Conservation (phyloP, 2,888 invertebrate genomes). For the Drosophila tanythrix region DNA sequence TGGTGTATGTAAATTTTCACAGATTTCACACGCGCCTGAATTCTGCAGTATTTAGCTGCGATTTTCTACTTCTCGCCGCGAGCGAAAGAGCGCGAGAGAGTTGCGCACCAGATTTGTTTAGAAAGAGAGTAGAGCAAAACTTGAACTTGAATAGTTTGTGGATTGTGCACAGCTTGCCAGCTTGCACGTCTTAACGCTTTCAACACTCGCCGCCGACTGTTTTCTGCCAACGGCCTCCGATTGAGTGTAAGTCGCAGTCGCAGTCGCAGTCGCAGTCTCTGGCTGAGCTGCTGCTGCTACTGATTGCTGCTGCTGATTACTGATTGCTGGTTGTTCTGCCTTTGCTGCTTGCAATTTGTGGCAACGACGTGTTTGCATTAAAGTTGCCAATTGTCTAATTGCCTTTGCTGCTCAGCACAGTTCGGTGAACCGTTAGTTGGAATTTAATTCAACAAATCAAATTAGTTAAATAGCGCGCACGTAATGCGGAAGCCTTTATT, state of each 20-base stretch:
- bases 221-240: conserved; percentile 34
- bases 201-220: conserved; percentile 82
- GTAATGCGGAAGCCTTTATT: conserved; percentile 61
- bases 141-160: conserved; percentile 12
- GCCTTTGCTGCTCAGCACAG: conserved; percentile 46
- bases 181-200: conserved; percentile 77
- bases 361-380: conserved; percentile 64
- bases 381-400: conserved; percentile 64
- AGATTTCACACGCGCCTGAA: conserved; percentile 71
- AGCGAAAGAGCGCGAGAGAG: not conserved
- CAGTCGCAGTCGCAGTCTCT: conserved; percentile 2
- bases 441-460: conserved; percentile 39
- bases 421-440: conserved; percentile 66
- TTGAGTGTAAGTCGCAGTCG: not conserved
- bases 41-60: conserved; percentile 32
- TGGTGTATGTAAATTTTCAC: conserved; percentile 64
- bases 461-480: conserved; percentile 50
- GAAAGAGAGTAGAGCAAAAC: conserved; percentile 42
- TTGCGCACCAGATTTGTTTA: conserved; percentile 2
- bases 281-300: conserved; percentile 15
- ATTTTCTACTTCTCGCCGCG: conserved; percentile 43
- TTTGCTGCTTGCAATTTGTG: conserved; percentile 26
- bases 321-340: conserved; percentile 31
- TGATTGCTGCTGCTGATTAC: conserved; percentile 11
- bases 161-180: conserved; percentile 26